These are phyloP conservation scores for Heliconius ismenius DNA, from an alignment of 2,888 invertebrate species.

Conservation along the genomic window DNA sequence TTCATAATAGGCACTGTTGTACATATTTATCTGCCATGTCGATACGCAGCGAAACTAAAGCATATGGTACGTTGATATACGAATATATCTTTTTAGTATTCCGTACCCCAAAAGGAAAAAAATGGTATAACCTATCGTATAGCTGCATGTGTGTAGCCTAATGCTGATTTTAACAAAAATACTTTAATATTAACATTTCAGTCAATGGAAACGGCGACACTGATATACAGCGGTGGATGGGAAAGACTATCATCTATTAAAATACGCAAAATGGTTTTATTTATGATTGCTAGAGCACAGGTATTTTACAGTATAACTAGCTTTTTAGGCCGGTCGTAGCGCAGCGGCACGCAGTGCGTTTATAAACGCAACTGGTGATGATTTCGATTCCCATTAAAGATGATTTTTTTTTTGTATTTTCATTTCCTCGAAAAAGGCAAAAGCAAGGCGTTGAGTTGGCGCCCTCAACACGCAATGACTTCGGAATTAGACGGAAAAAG, in stretches of 20 bases:
- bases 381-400: too few relatives aligned
- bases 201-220: constrained; percentile 53
- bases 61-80: constrained; percentile 50
- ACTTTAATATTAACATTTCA: constrained; percentile 40
- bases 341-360: too few relatives aligned
- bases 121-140: too few relatives aligned
- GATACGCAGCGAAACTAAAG: constrained; percentile 60
- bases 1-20: constrained; percentile 54
- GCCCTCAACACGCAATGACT: too few relatives aligned
- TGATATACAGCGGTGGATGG: constrained; percentile 64
- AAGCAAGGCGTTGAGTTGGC: too few relatives aligned
- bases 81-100: background rate
- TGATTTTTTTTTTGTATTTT: too few relatives aligned
- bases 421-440: too few relatives aligned
- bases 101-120: too few relatives aligned
- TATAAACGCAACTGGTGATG: too few relatives aligned
- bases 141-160: background rate
- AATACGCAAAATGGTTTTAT: constrained; percentile 51
- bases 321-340: too few relatives aligned
- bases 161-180: background rate
- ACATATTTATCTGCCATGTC: constrained; percentile 64
- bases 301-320: constrained; percentile 13
- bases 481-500: too few relatives aligned
- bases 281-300: constrained; percentile 53
- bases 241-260: constrained; percentile 49